Evolutionary conservation across 2,113 vertebrate genomes (phyloP).

Genomic region (Sylvietta virens): DNA sequence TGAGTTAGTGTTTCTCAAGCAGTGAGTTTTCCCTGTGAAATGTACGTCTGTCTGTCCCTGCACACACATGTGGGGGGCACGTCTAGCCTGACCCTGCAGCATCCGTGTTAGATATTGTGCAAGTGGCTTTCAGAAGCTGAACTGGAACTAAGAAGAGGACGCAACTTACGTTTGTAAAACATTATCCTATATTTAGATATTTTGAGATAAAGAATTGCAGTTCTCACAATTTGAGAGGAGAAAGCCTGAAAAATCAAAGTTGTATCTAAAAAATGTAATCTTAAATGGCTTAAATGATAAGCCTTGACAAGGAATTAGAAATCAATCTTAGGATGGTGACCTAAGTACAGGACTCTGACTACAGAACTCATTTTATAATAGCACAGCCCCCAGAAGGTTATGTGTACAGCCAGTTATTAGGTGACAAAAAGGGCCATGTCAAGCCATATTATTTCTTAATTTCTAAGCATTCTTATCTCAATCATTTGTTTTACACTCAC

Average conservation of each 20-base stretch:
- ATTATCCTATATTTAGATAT: not conserved
- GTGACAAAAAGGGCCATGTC: not conserved
- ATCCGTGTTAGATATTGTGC: not conserved
- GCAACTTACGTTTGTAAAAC: not conserved
- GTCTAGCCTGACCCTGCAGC: rapidly evolving
- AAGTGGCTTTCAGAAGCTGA: not conserved
- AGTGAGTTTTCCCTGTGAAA: not conserved
- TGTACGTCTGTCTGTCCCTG: not conserved
- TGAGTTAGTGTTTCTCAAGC: not conserved
- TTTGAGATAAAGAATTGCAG: not conserved
- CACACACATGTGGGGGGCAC: rapidly evolving
- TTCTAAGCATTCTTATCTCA: not conserved
- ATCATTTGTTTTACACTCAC: rapidly evolving
- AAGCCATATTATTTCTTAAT: not conserved
- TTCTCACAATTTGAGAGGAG: not conserved
- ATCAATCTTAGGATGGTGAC: not conserved
- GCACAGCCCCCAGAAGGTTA: not conserved
- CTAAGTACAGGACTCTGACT: not conserved
- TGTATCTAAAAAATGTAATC: not conserved
- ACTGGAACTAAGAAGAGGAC: not conserved
- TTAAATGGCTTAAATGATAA: not conserved
- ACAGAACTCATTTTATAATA: not conserved
- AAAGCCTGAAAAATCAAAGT: not conserved
- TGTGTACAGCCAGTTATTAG: not conserved
- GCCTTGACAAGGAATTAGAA: not conserved